Conservation (phyloP, 1,140 invertebrate genomes). For the Drosophila punjabiensis region DNA sequence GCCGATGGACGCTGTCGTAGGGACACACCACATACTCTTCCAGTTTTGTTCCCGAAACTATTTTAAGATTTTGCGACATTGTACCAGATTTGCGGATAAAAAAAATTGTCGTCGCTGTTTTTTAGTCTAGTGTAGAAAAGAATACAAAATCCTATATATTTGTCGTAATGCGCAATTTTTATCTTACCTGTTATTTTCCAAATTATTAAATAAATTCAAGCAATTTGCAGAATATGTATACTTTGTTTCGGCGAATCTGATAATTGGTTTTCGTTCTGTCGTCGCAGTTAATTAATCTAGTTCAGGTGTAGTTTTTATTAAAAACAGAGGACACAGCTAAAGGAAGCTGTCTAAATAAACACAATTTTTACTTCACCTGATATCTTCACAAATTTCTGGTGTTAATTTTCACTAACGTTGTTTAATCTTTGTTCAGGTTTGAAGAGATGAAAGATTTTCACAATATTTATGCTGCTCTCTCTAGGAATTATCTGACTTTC, state of each 20-base stretch:
- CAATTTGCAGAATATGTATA: no score
- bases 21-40: slow-evolving; percentile 23
- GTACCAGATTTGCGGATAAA: neutral
- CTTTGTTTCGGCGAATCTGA: no score
- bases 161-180: no score
- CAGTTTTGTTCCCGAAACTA: neutral
- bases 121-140: neutral
- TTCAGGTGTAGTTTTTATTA: no score
- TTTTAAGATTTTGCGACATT: neutral
- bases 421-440: no score
- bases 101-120: neutral
- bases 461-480: neutral
- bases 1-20: slow-evolving; percentile 18
- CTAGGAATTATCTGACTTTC: neutral
- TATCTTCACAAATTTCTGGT: neutral
- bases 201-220: no score
- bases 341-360: no score
- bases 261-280: no score
- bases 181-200: no score
- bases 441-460: neutral
- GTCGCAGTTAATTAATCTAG: no score
- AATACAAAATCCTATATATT: neutral
- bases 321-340: no score
- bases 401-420: no score
- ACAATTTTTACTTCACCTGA: neutral